A percentile compares a stretch with the other conserved stretches of the same genome.
These are phyloP conservation scores for Bos taurus DNA, from an alignment of 2,113 vertebrate species.

Conservation along the genomic window DNA sequence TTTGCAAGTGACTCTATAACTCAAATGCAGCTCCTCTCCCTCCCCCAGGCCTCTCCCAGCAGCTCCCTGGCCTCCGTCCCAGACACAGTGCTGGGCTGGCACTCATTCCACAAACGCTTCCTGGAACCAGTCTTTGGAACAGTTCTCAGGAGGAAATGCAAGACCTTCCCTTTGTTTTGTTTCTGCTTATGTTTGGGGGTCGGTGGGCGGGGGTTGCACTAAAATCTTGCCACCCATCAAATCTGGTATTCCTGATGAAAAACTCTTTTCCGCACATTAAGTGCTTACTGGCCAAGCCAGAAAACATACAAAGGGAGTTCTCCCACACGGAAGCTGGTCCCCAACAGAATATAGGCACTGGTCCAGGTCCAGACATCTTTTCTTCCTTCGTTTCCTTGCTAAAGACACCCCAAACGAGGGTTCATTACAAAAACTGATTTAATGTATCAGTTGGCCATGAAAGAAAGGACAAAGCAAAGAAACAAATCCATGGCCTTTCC, in stretches of 20 bases:
- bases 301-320: neutral
- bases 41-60: conserved; percentile 23
- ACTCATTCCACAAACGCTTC: neutral
- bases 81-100: conserved; percentile 46
- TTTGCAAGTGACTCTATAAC: conserved; percentile 53
- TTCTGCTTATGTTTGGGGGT: neutral
- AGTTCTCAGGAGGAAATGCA: conserved; percentile 18
- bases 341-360: neutral
- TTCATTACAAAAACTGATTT: conserved; percentile 8
- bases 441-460: neutral
- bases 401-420: neutral
- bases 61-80: conserved; percentile 57
- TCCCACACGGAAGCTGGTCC: neutral
- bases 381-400: neutral
- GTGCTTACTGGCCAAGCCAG: neutral
- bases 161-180: conserved; percentile 51
- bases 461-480: conserved; percentile 31
- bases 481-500: neutral
- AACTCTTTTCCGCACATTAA: neutral
- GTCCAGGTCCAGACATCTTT: neutral
- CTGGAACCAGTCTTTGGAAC: conserved; percentile 39
- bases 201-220: neutral
- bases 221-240: conserved; percentile 5
- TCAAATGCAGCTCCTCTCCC: neutral
- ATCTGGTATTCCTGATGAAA: neutral